A percentile compares a stretch with the other conserved stretches of the same genome.
These are phyloP conservation scores for Eulemur mongoz DNA, from an alignment of 2,797 vertebrate species.

Conservation along the genomic window DNA sequence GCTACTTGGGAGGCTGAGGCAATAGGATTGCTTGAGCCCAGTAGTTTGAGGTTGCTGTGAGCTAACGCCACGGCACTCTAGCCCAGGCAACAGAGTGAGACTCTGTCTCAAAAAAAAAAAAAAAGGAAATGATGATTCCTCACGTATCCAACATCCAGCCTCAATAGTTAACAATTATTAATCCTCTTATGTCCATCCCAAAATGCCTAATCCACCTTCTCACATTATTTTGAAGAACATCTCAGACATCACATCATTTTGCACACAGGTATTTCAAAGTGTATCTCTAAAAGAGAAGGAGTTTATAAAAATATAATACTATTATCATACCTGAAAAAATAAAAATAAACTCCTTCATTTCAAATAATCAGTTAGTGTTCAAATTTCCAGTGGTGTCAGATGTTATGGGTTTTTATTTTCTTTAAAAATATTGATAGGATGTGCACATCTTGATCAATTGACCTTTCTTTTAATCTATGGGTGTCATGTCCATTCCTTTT, in stretches of 20 bases:
- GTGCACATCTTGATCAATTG: not conserved
- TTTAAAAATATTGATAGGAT: not conserved
- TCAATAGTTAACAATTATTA: not conserved
- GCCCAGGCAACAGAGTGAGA: too few relatives aligned
- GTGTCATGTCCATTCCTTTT: not conserved
- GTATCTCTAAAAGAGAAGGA: not conserved
- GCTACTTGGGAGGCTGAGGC: too few relatives aligned
- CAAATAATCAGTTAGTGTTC: not conserved
- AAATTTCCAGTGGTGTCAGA: not conserved
- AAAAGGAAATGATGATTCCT: not conserved
- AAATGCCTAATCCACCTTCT: not conserved
- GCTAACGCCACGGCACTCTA: too few relatives aligned
- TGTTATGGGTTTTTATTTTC: not conserved
- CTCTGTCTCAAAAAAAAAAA: too few relatives aligned
- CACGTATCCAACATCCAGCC: not conserved
- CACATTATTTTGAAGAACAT: not conserved
- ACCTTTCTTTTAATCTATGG: not conserved
- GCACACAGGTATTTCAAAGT: not conserved
- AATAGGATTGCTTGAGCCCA: too few relatives aligned
- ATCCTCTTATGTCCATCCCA: not conserved
- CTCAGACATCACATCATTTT: not conserved
- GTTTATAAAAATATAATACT: not conserved
- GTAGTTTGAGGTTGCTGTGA: too few relatives aligned
- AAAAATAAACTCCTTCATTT: conserved; percentile 1
- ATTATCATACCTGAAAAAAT: not conserved